phyloP scores from a whole-genome alignment of 2,113 vertebrate species.

The Mirza zaza region DNA sequence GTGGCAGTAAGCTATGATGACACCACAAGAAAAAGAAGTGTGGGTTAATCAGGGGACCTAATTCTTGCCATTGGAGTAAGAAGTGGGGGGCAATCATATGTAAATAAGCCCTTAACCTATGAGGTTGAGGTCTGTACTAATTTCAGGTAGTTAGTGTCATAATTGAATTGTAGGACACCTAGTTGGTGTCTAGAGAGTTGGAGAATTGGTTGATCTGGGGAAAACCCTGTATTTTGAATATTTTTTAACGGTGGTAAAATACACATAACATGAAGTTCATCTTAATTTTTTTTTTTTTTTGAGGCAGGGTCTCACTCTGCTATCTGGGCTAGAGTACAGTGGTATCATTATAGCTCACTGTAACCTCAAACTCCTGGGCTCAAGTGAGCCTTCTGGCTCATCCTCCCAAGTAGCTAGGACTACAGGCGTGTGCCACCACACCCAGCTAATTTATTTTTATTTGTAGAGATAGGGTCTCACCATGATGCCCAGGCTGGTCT shows the following conservation, averaged over 20 bases:
- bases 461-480: too few species aligned
- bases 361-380: too few species aligned
- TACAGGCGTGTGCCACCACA: too few species aligned
- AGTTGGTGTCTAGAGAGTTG: neutral
- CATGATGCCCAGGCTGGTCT: too few species aligned
- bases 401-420: too few species aligned
- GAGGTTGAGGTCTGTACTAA: neutral
- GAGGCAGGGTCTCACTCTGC: too few species aligned
- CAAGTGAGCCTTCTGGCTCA: too few species aligned
- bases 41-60: neutral
- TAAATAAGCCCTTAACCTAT: neutral
- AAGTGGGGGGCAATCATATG: neutral
- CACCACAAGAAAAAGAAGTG: neutral
- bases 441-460: too few species aligned
- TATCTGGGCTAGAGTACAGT: too few species aligned
- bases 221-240: neutral
- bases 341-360: too few species aligned
- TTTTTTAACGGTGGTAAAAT: neutral
- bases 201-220: neutral
- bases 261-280: neutral
- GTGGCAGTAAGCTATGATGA: too few species aligned
- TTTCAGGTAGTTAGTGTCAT: neutral
- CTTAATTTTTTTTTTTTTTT: neutral
- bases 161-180: neutral
- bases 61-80: neutral